A percentile compares a stretch with the other conserved stretches of the same genome.
Evolutionary conservation across 2,888 invertebrate species (phyloP).

Genomic region (Drosophila colorata): DNA sequence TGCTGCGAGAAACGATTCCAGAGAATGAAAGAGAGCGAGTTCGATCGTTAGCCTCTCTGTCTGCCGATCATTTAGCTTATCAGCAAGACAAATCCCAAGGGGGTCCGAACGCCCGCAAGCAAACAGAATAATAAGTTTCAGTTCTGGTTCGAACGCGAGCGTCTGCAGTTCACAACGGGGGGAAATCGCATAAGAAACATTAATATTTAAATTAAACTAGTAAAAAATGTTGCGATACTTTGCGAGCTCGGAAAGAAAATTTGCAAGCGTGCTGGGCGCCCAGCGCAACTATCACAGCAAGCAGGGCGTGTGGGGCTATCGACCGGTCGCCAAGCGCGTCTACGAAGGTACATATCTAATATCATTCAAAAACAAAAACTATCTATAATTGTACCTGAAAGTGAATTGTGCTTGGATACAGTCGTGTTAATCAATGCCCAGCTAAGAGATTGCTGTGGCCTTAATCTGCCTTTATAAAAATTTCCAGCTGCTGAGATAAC

Average conservation of each 20-base stretch:
- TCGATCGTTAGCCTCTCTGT: slow-evolving; percentile 17
- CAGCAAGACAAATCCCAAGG: slow-evolving; percentile 40
- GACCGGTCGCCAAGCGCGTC: slow-evolving; percentile 69
- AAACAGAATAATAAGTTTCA: slow-evolving; percentile 36
- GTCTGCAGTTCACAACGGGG: slow-evolving; percentile 21
- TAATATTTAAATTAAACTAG: slow-evolving; percentile 3
- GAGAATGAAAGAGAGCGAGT: slow-evolving; percentile 5
- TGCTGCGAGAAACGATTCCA: slow-evolving; percentile 9
- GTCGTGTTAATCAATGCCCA: slow-evolving; percentile 31
- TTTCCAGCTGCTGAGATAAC: slow-evolving; percentile 63
- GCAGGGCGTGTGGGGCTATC: slow-evolving; percentile 84
- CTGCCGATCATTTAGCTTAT: slow-evolving; percentile 55
- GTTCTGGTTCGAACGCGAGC: slow-evolving; percentile 49
- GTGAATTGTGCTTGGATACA: slow-evolving; percentile 34
- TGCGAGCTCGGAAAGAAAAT: slow-evolving; percentile 38
- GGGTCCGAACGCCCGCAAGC: slow-evolving; percentile 41
- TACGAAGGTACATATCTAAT: slow-evolving; percentile 77
- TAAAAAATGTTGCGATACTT: slow-evolving; percentile 58
- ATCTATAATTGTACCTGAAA: slow-evolving; percentile 24
- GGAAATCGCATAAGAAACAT: neutral
- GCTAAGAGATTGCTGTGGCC: slow-evolving; percentile 40
- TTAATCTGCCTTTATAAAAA: slow-evolving; percentile 54
- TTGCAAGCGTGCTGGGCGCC: slow-evolving; percentile 33
- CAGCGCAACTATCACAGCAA: slow-evolving; percentile 81
- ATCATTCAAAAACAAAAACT: slow-evolving; percentile 7